Percentiles rank a stretch among this genome's conserved stretches.
Evolutionary conservation across 1,140 invertebrate genomes (phyloP).

Genomic region (Scaptomyza hsui): DNA sequence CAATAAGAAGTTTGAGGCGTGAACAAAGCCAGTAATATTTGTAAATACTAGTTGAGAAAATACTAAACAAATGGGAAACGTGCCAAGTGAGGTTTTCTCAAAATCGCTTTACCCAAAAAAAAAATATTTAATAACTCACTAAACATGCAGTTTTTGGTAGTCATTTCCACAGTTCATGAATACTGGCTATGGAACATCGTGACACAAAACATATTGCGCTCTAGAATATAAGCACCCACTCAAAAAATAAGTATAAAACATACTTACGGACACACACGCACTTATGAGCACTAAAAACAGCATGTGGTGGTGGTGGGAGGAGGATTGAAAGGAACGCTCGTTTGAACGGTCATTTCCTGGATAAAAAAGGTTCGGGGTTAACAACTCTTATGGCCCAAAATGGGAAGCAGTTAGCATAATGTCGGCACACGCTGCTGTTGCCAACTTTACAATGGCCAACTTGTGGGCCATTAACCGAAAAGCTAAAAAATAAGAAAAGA

Average conservation of each 20-base stretch:
- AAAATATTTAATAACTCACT: slow-evolving; percentile 37
- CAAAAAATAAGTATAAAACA: slow-evolving; percentile 28
- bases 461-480: slow-evolving; percentile 76
- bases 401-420: slow-evolving; percentile 62
- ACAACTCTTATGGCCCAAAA: slow-evolving; percentile 42
- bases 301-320: slow-evolving; percentile 26
- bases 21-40: slow-evolving; percentile 4
- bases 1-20: not conserved
- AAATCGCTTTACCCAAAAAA: not conserved
- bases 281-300: slow-evolving; percentile 23
- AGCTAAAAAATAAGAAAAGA: slow-evolving; percentile 39
- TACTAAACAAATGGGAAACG: slow-evolving; percentile 19
- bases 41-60: slow-evolving; percentile 8
- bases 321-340: slow-evolving; percentile 10
- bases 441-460: slow-evolving; percentile 72
- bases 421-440: slow-evolving; percentile 18
- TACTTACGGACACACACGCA: slow-evolving; percentile 7
- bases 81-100: not conserved
- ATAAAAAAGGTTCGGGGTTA: slow-evolving; percentile 54
- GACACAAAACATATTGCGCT: slow-evolving; percentile 30
- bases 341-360: slow-evolving; percentile 61
- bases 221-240: slow-evolving; percentile 25
- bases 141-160: slow-evolving; percentile 19
- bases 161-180: slow-evolving; percentile 50
- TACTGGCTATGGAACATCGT: slow-evolving; percentile 14